phyloP scores from a whole-genome alignment of 1,140 invertebrate genomes.

The Drosophila pallidifrons region DNA sequence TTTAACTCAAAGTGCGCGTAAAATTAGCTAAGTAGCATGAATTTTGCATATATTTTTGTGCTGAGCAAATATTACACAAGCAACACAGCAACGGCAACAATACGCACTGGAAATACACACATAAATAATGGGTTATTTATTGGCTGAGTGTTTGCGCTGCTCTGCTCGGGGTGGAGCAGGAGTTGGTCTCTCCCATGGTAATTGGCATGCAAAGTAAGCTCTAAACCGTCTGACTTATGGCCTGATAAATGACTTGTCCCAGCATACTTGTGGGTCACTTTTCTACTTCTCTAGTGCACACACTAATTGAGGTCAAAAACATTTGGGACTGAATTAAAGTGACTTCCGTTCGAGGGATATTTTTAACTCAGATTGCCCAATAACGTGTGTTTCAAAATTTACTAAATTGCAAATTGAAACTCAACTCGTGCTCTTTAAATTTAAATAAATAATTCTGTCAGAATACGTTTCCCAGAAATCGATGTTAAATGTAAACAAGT shows the following conservation, averaged over 20 bases:
- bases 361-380: not conserved
- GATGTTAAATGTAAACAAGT: not conserved
- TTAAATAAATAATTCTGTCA: not conserved
- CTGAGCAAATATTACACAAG: constrained; percentile 32
- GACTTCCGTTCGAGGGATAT: constrained; percentile 12
- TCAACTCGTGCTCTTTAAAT: not conserved
- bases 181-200: constrained; percentile 25
- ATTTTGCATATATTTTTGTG: constrained; percentile 63
- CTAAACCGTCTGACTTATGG: constrained; percentile 43
- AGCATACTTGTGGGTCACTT: constrained; percentile 8
- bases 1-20: constrained; percentile 77
- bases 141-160: constrained; percentile 19
- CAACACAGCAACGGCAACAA: constrained; percentile 2
- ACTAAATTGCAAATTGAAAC: not conserved
- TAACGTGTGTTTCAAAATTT: too few species aligned
- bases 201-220: constrained; percentile 59
- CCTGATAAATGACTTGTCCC: constrained; percentile 45
- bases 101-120: constrained; percentile 23
- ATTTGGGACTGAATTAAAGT: constrained; percentile 14
- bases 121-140: constrained; percentile 79
- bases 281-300: constrained; percentile 25
- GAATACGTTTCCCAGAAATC: not conserved
- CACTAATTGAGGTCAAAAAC: constrained; percentile 30
- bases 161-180: not conserved
- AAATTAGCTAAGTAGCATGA: constrained; percentile 71